Evolutionary conservation across 2,888 invertebrate genomes (phyloP), one percentile per base, ranked within the genome.

Genomic region (Gerris lacustris): DNA sequence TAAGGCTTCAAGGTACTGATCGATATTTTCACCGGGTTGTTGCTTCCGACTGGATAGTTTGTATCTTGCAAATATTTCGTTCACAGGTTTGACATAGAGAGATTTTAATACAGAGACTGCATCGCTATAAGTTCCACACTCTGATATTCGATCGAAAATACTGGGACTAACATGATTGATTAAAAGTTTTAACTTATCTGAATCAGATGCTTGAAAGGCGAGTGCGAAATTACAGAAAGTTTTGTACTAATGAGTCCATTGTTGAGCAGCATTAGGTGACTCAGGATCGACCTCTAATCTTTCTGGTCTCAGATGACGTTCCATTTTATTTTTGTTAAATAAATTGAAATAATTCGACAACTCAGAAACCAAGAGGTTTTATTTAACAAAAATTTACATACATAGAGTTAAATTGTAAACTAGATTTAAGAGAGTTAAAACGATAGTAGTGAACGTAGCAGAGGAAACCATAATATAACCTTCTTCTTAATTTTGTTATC

Each of bases 21-120:
- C 44, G 15, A 69, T 69, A 9, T 1, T 17, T 63, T 69, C 69
- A 2, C n/a, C 31, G 1, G 6, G 5, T 17, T 63, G 31, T 6
- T 69, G 69, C 6, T 63, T 43, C 44, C 69, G 45, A 6, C 9
- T 63, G 5, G 18, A 6, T 69, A 69, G 31, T 6, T 17, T 43
- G 6, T 69, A 63, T 44, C 69, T 47, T 6, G 69, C 55, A 31
- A 69, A 63, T 11, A 69, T 63, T 63, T 69, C 69, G 62, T 69
- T 69, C 2, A 43, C 44, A 1, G 62, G 63, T 63, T 43, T 69
- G 11, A n/a, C 7, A n/a, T 69, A 69, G 2, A 45, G 45, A 6
- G 67, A 45, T 5, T 67, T 45, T 18, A 67, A 18, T 45, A 45
- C 17, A 45, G 15, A n/a, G 5, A 67, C 44, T n/a, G 67, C 67